Evolutionary conservation across 2,888 invertebrate genomes (phyloP), one percentile per base, ranked within the genome.

Genomic region (Scelioninae gen. 1): DNA sequence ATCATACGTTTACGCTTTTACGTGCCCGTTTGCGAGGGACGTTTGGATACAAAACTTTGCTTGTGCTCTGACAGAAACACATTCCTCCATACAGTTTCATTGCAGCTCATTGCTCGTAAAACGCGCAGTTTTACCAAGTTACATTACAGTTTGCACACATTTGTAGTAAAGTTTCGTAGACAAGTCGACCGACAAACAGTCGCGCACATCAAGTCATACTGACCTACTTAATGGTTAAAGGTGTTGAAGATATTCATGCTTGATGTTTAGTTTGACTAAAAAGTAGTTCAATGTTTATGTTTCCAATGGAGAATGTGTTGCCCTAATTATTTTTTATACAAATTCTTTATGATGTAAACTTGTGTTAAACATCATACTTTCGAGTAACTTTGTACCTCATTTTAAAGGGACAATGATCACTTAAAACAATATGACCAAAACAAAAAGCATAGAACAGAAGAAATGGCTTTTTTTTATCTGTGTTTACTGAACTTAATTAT

Each of bases 11-110:
- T 63, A 56, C 34, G 29, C 65, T 63, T 75, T 75, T 75, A 75
- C 74, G 74, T 56, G 63, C 56, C 45, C 38, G 38, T 71, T 71
- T 16, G 29, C 47, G 29, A 29, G 65, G 74, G 63, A 63, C 56
- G 63, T 65, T 56, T 55, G 56, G 62, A 75, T 75, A 75, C 47
- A 65, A 65, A 75, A 75, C 65, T 75, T 65, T 63, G 47, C 63
- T 63, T 45, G 15, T 16, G 31, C 34, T 65, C 38, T 56, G 56
- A 65, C 56, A 75, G 53, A 56, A 63, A 75, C 65, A 65, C 56
- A 65, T 65, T 51, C 32, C 53, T 31, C 53, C 38, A 11, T 68
- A 43, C 16, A 72, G 53, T 72, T 72, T 62, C 72, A 62, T 72
- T 32, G 53, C 62, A 43, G 29, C 51, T 72, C 62, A 72, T 72